These are phyloP conservation scores for Crossoptilon crossoptilon DNA, from an alignment of 2,797 vertebrate genomes.

Conservation along the genomic window DNA sequence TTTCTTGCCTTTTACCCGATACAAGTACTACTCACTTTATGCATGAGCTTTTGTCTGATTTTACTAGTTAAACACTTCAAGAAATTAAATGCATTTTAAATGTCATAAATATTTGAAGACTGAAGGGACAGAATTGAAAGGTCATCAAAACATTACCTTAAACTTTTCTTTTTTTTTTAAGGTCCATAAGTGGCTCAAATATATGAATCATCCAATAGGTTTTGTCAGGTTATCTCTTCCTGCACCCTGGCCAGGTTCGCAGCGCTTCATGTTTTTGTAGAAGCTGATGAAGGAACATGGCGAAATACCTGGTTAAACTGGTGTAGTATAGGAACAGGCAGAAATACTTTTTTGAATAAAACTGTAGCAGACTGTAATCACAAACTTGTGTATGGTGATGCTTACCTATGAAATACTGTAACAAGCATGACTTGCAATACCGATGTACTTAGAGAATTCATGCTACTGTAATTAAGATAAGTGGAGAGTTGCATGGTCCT, in stretches of 20 bases:
- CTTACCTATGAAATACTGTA: neutral
- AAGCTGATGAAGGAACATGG: slow-evolving; percentile 9
- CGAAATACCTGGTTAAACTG: neutral
- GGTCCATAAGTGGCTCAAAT: slow-evolving; percentile 14
- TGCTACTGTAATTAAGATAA: neutral
- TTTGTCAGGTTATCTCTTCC: neutral
- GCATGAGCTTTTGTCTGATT: neutral
- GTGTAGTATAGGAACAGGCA: neutral
- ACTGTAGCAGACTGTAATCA: neutral
- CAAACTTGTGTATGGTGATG: rapidly evolving
- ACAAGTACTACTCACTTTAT: rapidly evolving
- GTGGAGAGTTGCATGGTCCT: neutral
- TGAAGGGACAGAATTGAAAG: neutral
- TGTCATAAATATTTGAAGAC: neutral
- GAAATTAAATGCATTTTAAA: neutral
- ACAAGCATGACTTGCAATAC: neutral
- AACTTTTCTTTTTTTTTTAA: neutral
- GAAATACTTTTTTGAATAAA: slow-evolving; percentile 18
- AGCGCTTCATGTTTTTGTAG: neutral
- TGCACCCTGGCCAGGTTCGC: neutral
- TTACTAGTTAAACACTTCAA: neutral
- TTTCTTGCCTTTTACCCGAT: neutral
- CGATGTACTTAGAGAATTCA: rapidly evolving
- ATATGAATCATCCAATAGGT: neutral
- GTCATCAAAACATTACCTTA: neutral